A percentile compares a stretch with the other conserved stretches of the same genome.
phyloP scores from a whole-genome alignment of 1,140 invertebrate species.

The Daktulosphaira vitifoliae region DNA sequence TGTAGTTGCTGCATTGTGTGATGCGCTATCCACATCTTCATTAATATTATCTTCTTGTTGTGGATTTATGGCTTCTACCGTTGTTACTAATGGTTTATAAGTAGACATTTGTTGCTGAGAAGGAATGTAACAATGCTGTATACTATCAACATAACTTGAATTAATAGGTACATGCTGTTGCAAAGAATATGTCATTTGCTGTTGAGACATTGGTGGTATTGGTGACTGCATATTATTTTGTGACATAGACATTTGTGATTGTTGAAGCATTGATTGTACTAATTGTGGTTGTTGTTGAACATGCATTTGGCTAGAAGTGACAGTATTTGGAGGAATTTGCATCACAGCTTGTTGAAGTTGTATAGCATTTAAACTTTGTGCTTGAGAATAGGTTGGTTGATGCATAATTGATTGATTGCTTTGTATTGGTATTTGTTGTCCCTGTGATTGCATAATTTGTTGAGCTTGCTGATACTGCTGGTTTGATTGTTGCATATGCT shows the following conservation, averaged over 20 bases:
- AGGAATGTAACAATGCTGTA: constrained; percentile 28
- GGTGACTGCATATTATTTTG: constrained; percentile 24
- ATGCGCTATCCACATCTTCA: constrained; percentile 56
- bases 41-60: constrained; percentile 21
- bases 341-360: constrained; percentile 28
- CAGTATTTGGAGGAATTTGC: constrained; percentile 15
- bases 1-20: constrained; percentile 67
- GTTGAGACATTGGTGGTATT: constrained; percentile 22
- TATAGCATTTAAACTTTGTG: constrained; percentile 21
- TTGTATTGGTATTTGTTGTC: constrained; percentile 18
- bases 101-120: constrained; percentile 20
- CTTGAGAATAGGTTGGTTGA: constrained; percentile 23
- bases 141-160: constrained; percentile 13
- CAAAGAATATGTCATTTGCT: constrained; percentile 28
- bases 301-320: constrained; percentile 27
- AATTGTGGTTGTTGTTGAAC: constrained; percentile 24
- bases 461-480: constrained; percentile 38
- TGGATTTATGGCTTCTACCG: constrained; percentile 9
- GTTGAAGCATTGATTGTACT: constrained; percentile 18
- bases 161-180: constrained; percentile 29
- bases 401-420: constrained; percentile 23
- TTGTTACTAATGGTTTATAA: constrained; percentile 6
- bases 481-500: constrained; percentile 44
- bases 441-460: constrained; percentile 45
- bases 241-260: constrained; percentile 11